Evolutionary conservation across 2,888 invertebrate genomes (phyloP).

Genomic region (Drosophila seclusa): DNA sequence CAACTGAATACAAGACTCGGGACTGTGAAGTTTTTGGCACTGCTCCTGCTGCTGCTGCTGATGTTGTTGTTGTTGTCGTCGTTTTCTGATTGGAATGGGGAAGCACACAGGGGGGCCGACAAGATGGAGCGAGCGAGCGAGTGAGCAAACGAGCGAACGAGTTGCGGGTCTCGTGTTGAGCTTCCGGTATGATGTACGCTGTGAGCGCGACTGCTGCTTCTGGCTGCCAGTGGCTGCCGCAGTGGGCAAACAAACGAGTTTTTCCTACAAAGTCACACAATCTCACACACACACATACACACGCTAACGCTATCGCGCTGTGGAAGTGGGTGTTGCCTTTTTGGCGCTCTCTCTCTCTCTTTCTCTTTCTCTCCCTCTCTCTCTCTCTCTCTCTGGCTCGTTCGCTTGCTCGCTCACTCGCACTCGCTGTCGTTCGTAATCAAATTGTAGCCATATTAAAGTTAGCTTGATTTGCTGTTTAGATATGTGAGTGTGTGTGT

Average conservation of each 20-base stretch:
- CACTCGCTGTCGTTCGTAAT: constrained; percentile 50
- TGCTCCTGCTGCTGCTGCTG: background rate
- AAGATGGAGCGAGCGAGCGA: constrained; percentile 41
- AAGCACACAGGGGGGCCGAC: constrained; percentile 35
- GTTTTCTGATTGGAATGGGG: constrained; percentile 70
- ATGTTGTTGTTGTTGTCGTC: constrained; percentile 18
- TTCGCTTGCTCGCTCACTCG: constrained; percentile 25
- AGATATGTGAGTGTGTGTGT: constrained; percentile 57
- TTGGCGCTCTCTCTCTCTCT: constrained; percentile 26
- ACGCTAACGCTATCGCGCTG: constrained; percentile 47
- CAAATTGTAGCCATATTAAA: constrained; percentile 78
- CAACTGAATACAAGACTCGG: constrained; percentile 59
- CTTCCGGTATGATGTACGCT: constrained; percentile 78
- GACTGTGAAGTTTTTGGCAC: constrained; percentile 37
- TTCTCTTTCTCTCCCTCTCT: constrained; percentile 7
- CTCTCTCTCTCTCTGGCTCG: background rate
- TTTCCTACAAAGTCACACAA: constrained; percentile 38
- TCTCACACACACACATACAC: constrained; percentile 8
- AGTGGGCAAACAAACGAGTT: constrained; percentile 76
- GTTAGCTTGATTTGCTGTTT: constrained; percentile 79
- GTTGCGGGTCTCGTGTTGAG: constrained; percentile 55
- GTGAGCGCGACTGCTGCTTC: constrained; percentile 65
- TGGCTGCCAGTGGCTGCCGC: constrained; percentile 53
- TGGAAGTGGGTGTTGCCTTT: constrained; percentile 75
- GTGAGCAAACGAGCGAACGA: constrained; percentile 40